These are phyloP conservation scores for Aphrophora alni DNA, from an alignment of 2,888 invertebrate genomes.

Conservation along the genomic window DNA sequence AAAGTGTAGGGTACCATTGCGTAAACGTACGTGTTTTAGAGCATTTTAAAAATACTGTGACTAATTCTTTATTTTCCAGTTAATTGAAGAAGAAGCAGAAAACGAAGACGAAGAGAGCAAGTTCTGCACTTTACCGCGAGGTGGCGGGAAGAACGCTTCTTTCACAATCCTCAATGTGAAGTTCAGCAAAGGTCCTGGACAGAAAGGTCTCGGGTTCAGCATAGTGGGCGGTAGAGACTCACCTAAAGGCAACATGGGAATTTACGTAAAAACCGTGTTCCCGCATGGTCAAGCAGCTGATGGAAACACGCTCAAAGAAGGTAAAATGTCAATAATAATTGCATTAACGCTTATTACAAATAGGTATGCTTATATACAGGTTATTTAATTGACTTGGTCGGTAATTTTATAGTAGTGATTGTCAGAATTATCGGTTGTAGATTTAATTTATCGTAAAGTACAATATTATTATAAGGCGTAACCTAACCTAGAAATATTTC, in stretches of 20 bases:
- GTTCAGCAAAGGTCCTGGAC: slow-evolving; percentile 81
- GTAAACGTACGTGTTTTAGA: background rate
- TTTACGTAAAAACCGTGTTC: slow-evolving; percentile 87
- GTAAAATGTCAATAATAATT: slow-evolving; percentile 58
- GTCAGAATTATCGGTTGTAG: background rate
- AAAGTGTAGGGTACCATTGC: too few relatives aligned
- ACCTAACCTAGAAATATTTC: too few relatives aligned
- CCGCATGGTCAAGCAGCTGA: slow-evolving; percentile 86
- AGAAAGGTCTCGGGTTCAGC: slow-evolving; percentile 87
- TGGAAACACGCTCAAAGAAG: slow-evolving; percentile 79
- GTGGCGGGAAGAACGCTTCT: slow-evolving; percentile 60
- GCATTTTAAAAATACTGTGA: too few relatives aligned
- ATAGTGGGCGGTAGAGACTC: slow-evolving; percentile 89
- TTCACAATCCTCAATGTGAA: slow-evolving; percentile 65
- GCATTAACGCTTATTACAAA: background rate
- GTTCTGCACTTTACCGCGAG: slow-evolving; percentile 66
- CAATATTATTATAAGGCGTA: too few relatives aligned
- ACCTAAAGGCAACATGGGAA: slow-evolving; percentile 84
- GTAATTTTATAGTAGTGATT: background rate
- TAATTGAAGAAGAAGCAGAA: slow-evolving; percentile 57
- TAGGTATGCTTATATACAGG: background rate
- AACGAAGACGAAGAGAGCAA: slow-evolving; percentile 63
- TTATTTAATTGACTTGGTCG: background rate
- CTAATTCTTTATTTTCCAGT: background rate
- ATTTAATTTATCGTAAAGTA: too few relatives aligned